Evolutionary conservation across 2,113 vertebrate species (phyloP).

Genomic region (Chaetura pelagica): DNA sequence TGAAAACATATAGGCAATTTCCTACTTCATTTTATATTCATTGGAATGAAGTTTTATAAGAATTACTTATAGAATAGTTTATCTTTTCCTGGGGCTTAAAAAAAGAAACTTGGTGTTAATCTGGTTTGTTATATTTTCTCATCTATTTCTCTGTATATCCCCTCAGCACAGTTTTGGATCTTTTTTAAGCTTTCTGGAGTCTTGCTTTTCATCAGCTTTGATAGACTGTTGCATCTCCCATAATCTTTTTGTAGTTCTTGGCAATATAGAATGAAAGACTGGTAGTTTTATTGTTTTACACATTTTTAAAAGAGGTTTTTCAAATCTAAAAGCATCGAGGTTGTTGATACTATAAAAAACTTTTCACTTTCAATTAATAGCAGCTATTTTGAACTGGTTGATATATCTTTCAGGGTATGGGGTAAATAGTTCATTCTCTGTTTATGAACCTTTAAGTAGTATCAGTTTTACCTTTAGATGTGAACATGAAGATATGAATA

Average conservation of each 20-base stretch:
- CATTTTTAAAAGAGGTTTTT: neutral
- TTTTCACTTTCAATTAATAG: neutral
- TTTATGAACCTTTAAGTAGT: neutral
- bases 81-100: neutral
- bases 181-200: neutral
- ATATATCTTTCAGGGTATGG: neutral
- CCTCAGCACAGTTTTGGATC: neutral
- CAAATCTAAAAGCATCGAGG: neutral
- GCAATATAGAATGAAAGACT: neutral
- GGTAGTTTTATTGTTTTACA: neutral
- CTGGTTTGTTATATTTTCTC: neutral
- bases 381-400: neutral
- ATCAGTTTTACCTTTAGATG: neutral
- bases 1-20: neutral
- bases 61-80: neutral
- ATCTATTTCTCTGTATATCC: neutral
- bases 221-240: neutral
- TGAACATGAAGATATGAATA: neutral
- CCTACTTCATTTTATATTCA: neutral
- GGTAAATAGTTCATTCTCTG: neutral
- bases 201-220: neutral
- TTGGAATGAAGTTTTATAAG: neutral
- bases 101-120: fast-evolving
- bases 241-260: neutral
- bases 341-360: neutral